Percentiles rank a stretch among this genome's conserved stretches.
These are phyloP conservation scores for Buphagus erythrorhynchus DNA, from an alignment of 2,797 vertebrate genomes.

Conservation along the genomic window DNA sequence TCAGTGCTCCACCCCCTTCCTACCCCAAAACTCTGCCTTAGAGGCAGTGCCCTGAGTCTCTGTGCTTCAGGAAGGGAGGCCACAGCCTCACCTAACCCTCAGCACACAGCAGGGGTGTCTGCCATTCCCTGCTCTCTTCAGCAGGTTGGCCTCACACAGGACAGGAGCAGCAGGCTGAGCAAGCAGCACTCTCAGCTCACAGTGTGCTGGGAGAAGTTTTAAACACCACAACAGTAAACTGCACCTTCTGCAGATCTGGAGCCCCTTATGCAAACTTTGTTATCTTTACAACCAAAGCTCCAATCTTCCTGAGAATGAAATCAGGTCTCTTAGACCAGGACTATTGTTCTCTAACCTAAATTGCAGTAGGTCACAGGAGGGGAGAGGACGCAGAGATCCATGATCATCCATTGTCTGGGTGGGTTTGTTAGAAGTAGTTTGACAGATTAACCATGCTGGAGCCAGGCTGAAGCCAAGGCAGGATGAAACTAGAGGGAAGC, in stretches of 20 bases:
- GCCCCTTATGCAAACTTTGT: background rate
- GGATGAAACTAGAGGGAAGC: background rate
- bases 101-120: background rate
- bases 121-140: background rate
- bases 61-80: background rate
- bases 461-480: background rate
- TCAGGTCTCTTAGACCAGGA: background rate
- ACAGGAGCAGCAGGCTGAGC: background rate
- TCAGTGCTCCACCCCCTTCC: background rate
- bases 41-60: background rate
- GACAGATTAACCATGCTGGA: conserved; percentile 25
- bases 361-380: background rate
- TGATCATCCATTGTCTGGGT: background rate
- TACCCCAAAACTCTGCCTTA: background rate
- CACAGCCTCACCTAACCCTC: background rate
- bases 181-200: background rate
- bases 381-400: background rate
- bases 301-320: conserved; percentile 10
- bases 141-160: fast-evolving
- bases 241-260: background rate
- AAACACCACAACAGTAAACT: background rate
- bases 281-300: conserved; percentile 40
- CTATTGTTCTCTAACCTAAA: conserved; percentile 21
- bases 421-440: background rate
- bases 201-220: background rate